Conservation (phyloP, 2,797 vertebrate species). For the Cygnus olor region DNA sequence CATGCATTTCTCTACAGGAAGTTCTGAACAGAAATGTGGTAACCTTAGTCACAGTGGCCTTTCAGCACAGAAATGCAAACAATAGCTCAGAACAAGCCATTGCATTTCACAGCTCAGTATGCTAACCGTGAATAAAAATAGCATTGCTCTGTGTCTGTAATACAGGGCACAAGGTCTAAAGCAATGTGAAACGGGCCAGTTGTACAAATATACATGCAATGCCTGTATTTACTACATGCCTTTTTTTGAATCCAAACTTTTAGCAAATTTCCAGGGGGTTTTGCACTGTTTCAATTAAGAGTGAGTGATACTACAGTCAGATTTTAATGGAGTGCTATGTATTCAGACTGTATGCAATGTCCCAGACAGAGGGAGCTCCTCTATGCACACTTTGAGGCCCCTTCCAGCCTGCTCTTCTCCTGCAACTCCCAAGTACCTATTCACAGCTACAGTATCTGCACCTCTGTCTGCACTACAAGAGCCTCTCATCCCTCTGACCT, state of each 20-base stretch:
- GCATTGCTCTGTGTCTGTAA: neutral
- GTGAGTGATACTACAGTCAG: neutral
- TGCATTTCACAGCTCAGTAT: neutral
- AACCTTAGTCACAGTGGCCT: neutral
- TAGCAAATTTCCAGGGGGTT: neutral
- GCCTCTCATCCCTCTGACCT: neutral
- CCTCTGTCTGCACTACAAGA: neutral
- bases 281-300: neutral
- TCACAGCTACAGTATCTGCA: neutral
- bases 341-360: neutral
- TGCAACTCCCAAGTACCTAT: neutral
- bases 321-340: neutral
- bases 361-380: neutral
- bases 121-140: neutral
- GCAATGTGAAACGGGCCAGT: neutral
- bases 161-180: neutral
- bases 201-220: neutral
- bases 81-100: neutral
- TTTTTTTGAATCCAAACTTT: neutral
- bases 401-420: neutral
- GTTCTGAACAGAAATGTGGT: neutral
- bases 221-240: neutral
- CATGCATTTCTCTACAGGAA: neutral
- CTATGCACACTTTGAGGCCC: too few species aligned
- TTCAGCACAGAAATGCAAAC: neutral